A percentile compares a stretch with the other conserved stretches of the same genome.
These are phyloP conservation scores for Doris montereyensis DNA, from an alignment of 2,888 invertebrate genomes.

Conservation along the genomic window DNA sequence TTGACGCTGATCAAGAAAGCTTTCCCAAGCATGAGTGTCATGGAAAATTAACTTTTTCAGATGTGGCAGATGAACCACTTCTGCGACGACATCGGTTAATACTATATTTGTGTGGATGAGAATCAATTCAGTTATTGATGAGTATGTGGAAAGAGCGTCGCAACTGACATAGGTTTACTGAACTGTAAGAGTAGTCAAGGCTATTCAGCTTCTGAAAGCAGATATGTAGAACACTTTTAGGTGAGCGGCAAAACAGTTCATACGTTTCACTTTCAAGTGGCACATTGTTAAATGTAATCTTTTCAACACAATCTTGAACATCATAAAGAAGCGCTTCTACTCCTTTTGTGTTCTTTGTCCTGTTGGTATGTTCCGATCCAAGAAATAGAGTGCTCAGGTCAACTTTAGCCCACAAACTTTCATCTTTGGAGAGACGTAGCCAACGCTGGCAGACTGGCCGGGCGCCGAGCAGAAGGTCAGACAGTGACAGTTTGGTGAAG, in stretches of 20 bases:
- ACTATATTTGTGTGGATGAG: conserved; percentile 32
- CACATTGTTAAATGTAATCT: conserved; percentile 31
- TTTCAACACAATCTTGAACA: conserved; percentile 26
- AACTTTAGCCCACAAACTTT: conserved; percentile 28
- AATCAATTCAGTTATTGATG: too few relatives aligned
- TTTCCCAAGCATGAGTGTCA: conserved; percentile 30
- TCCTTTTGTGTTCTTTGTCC: conserved; percentile 12
- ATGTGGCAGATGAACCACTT: conserved; percentile 39
- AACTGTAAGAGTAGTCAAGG: conserved; percentile 37
- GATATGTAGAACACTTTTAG: conserved; percentile 25
- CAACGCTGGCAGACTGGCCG: conserved; percentile 36
- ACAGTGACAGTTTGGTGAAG: conserved; percentile 31
- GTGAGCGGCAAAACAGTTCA: conserved; percentile 37
- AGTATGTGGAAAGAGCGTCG: conserved; percentile 29
- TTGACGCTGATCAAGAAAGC: conserved; percentile 23
- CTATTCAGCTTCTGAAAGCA: conserved; percentile 34
- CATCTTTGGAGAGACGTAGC: conserved; percentile 35
- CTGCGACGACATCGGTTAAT: conserved; percentile 33
- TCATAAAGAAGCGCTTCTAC: conserved; percentile 4
- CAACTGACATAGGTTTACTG: conserved; percentile 25
- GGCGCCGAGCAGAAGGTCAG: conserved; percentile 30
- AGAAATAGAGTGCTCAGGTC: conserved; percentile 28
- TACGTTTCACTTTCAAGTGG: conserved; percentile 28
- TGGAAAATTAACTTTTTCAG: conserved; percentile 30
- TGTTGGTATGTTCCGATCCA: conserved; percentile 14